Percentiles rank a stretch among this genome's conserved stretches.
phyloP scores from a whole-genome alignment of 2,113 vertebrate species.

The Cebus imitator region DNA sequence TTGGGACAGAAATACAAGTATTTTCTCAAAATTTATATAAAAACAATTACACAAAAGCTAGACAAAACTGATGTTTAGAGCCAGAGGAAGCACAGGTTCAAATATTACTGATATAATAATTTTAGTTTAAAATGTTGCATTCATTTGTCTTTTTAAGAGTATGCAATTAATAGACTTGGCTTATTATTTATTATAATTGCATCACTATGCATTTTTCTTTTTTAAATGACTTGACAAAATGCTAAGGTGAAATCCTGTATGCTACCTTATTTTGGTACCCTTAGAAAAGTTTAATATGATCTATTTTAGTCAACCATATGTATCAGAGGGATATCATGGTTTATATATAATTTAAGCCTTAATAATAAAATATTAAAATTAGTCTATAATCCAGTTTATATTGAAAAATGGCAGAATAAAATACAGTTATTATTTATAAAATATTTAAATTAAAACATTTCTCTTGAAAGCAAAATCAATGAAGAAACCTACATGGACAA shows the following conservation, averaged over 20 bases:
- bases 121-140: neutral
- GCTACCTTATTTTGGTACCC: neutral
- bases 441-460: neutral
- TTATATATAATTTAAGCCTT: neutral
- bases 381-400: neutral
- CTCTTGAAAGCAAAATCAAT: neutral
- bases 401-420: neutral
- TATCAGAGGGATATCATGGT: neutral
- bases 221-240: neutral
- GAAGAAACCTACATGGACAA: neutral
- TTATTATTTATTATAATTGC: neutral
- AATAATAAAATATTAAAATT: neutral
- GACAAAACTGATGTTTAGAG: neutral
- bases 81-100: neutral
- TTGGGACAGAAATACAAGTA: neutral
- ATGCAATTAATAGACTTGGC: neutral
- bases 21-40: neutral
- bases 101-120: neutral
- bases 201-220: neutral
- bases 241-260: neutral
- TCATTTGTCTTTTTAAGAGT: neutral
- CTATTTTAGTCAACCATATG: neutral
- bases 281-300: neutral
- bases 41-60: neutral
- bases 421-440: neutral